Evolutionary conservation across 2,888 invertebrate genomes (phyloP).

Genomic region (Norana najaformis): DNA sequence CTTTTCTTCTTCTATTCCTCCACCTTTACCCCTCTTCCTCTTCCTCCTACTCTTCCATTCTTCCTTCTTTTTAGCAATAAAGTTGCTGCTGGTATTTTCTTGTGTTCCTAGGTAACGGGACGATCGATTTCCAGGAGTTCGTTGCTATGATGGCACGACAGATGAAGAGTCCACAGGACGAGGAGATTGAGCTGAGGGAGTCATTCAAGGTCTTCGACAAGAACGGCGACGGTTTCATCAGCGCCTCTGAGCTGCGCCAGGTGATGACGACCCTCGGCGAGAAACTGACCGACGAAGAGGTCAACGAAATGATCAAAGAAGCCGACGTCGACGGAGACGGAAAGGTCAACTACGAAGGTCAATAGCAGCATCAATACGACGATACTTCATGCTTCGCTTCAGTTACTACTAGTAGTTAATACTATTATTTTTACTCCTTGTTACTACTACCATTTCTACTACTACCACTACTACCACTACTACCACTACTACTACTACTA

Average conservation of each 20-base stretch:
- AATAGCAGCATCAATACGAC: too few relatives aligned
- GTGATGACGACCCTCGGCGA: constrained; percentile 41
- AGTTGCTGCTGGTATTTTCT: not conserved
- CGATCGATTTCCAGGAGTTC: constrained; percentile 44
- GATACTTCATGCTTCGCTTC: too few relatives aligned
- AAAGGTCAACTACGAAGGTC: constrained; percentile 40
- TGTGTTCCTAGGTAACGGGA: constrained; percentile 39
- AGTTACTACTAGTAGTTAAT: too few relatives aligned
- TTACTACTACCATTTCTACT: too few relatives aligned
- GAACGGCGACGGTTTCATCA: constrained; percentile 41
- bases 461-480: too few relatives aligned
- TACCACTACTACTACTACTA: too few relatives aligned
- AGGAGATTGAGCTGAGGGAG: constrained; percentile 39
- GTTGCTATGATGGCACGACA: constrained; percentile 40
- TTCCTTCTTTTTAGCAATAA: not conserved
- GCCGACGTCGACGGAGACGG: constrained; percentile 39
- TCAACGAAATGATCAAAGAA: constrained; percentile 33
- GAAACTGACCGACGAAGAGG: constrained; percentile 30
- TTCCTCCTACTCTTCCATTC: not conserved
- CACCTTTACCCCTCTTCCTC: not conserved
- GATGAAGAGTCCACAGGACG: constrained; percentile 41
- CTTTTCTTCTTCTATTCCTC: too few relatives aligned
- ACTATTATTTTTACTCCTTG: too few relatives aligned
- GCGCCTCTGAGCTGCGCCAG: constrained; percentile 39
- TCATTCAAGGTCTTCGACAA: constrained; percentile 42